Conservation (phyloP, 2,888 invertebrate species). For the Serrognathus titanus region DNA sequence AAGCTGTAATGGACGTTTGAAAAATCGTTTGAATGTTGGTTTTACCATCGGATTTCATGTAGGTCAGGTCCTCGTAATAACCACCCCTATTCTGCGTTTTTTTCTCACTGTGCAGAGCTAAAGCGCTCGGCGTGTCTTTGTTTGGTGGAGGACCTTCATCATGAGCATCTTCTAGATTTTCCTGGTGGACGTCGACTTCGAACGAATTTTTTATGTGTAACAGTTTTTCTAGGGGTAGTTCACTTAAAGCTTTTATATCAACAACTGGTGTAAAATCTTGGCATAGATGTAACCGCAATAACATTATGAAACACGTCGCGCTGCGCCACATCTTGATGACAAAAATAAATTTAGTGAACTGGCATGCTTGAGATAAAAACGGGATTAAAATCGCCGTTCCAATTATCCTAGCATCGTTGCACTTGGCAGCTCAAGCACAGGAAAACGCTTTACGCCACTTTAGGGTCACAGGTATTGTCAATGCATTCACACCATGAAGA, state of each 20-base stretch:
- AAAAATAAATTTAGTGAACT: too few species aligned
- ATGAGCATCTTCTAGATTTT: not conserved
- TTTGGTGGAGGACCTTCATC: not conserved
- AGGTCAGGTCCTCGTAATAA: constrained; percentile 31
- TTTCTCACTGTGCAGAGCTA: constrained; percentile 33
- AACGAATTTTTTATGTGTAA: constrained; percentile 59
- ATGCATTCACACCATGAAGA: not conserved
- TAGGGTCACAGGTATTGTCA: not conserved
- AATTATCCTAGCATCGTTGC: constrained; percentile 19
- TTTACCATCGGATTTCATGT: constrained; percentile 50
- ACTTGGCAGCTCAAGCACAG: constrained; percentile 24
- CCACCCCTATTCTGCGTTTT: constrained; percentile 36
- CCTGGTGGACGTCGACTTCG: not conserved
- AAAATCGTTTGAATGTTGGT: constrained; percentile 65
- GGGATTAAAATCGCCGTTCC: constrained; percentile 8
- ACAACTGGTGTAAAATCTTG: constrained; percentile 38
- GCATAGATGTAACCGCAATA: not conserved
- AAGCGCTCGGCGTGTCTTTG: constrained; percentile 31
- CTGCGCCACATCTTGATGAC: not conserved
- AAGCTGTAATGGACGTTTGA: constrained; percentile 71
- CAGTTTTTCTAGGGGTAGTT: constrained; percentile 66
- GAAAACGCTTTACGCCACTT: constrained; percentile 4
- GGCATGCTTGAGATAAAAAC: not conserved
- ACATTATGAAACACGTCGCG: not conserved
- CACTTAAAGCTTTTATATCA: constrained; percentile 58